Base-by-base conservation (phyloP, 2,888 invertebrate genomes). In the Drosophila austrosaltans region DNA sequence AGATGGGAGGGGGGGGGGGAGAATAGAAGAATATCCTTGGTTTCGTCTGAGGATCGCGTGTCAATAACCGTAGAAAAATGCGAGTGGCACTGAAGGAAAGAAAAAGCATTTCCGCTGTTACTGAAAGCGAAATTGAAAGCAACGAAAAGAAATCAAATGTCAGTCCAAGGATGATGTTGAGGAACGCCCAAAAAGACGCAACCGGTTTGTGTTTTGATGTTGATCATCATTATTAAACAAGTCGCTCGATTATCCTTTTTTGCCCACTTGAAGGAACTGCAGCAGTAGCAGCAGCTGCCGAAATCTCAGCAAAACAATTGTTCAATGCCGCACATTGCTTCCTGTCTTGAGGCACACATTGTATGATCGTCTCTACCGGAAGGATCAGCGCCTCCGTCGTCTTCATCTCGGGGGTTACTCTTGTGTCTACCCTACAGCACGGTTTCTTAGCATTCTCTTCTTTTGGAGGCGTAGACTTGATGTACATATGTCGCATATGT, bases 301-400 rank as follows among this genome's bases (percentile, higher is more conserved):
- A 70, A 85, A 80, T 82, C 82, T 78, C 70, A 71, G 78, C 75
- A 66, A 61, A 72, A 67, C 82, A 87, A 85, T 87, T 85, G 87
- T 89, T 89, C 89, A 63, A 72, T 65, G 81, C 81, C 80, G 88
- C 92, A 91, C 91, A 91, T 91, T 90, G 92, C 91, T 91, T 92
- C 92, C 91, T 92, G 91, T 90, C 81, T 79, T 78, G 66, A 68
- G 75, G 75, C 81, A 48, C 12, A 48, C 25, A 48, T 48, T 48
- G 48, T 48, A 20, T 25, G 25, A 22, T 48, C 22, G 3, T 22
- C 22, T 48, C 20, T 48, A 90, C 91, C 90, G 91, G 90, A 90
- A 91, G 91, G 90, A 90, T 81, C 78, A 86, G 71, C 81, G 64
- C 69, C 57, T 32, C 36, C 36, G 61, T 53, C 67, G 71, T 71